Conservation (phyloP, 2,113 vertebrate species). For the Aepyceros melampus region DNA sequence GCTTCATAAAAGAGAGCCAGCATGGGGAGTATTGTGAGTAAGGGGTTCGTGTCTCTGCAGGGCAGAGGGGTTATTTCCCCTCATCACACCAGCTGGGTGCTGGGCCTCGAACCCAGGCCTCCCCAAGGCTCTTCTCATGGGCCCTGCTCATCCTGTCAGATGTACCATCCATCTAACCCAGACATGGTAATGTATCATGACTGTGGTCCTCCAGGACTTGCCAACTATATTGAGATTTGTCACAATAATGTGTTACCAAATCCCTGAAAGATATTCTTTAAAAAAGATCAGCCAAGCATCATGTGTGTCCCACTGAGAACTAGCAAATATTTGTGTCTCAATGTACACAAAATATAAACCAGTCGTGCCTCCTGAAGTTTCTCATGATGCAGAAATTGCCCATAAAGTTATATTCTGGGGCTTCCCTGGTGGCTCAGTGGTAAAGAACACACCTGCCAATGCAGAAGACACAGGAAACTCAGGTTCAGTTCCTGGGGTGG, state of each 20-base stretch:
- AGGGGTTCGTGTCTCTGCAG: neutral
- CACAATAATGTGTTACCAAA: neutral
- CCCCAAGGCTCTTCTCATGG: neutral
- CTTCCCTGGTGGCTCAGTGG: neutral
- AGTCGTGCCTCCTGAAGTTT: neutral
- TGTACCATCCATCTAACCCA: fast-evolving
- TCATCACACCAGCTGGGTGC: neutral
- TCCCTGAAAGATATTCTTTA: neutral
- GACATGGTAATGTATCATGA: neutral
- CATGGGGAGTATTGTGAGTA: neutral
- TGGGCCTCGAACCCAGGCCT: neutral
- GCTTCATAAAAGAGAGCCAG: neutral
- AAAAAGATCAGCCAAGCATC: neutral
- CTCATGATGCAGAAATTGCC: neutral
- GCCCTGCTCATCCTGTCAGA: neutral
- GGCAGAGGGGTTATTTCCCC: neutral
- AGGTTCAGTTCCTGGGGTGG: neutral
- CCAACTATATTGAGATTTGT: neutral
- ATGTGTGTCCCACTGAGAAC: neutral
- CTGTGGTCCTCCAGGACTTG: neutral
- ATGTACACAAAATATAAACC: neutral
- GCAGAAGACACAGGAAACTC: neutral
- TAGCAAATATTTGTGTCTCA: neutral
- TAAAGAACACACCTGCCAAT: neutral
- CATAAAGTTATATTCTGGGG: neutral